phyloP scores from a whole-genome alignment of 2,113 vertebrate genomes.

The Rhinopomastus cyanomelas region DNA sequence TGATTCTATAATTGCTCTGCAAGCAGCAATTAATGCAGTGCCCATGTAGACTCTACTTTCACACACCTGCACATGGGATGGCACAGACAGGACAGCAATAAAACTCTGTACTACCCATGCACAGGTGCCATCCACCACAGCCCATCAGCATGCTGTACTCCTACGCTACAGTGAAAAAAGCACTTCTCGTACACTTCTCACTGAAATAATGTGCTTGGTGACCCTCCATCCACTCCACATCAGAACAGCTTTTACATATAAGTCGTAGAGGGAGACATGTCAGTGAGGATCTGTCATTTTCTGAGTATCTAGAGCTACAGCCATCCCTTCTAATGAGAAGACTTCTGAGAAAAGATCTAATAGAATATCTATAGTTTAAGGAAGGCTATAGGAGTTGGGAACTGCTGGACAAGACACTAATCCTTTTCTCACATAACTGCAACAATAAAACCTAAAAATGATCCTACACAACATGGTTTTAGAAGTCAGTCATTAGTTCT shows the following conservation, averaged over 20 bases:
- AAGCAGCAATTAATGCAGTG: background rate
- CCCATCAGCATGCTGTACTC: background rate
- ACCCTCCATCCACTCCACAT: background rate
- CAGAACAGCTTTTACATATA: background rate
- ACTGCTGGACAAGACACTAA: background rate
- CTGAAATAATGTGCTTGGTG: background rate
- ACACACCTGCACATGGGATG: accelerated
- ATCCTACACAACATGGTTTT: background rate
- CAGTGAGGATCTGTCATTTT: background rate
- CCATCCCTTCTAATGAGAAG: background rate
- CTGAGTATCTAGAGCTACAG: background rate
- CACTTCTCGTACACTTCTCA: background rate
- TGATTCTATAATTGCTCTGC: too few relatives aligned
- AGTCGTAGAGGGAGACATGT: background rate
- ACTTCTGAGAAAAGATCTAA: background rate
- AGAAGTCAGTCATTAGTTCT: background rate
- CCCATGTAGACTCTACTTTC: background rate
- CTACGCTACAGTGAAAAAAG: background rate
- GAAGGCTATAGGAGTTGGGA: background rate
- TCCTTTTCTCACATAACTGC: background rate
- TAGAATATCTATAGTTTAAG: background rate
- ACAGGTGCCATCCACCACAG: background rate
- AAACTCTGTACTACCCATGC: background rate
- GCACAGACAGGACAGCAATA: background rate
- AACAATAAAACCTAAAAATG: background rate